Base-by-base conservation (phyloP, 2,113 vertebrate species). In the Apaloderma vittatum region DNA sequence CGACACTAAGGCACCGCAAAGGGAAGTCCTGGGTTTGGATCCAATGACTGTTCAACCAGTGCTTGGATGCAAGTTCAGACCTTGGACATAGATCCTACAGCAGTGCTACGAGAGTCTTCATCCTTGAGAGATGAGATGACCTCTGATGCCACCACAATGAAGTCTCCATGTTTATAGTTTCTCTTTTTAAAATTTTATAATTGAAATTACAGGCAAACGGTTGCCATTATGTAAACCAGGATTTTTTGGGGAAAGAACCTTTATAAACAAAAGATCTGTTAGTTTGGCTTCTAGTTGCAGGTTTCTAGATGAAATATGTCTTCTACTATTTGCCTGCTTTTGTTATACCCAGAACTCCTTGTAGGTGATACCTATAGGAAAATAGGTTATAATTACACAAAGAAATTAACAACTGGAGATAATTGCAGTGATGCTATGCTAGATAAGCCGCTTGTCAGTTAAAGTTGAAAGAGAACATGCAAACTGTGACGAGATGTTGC, bases 161-260 rank as follows among this genome's bases (percentile, higher is more conserved):
- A 86, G 62, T 63, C 9, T 67, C 57, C 43, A 71, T 0, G 0
- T 43, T 88, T 26, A 18, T 12, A 51, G 20, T 66, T 76, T 73
- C 12, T 36, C 34, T 51, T 74, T 63, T 45, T 2, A 34, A 36
- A 55, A 46, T 68, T 27, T 23, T 55, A 9, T 12, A 52, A 32
- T 23, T 59, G 46, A 68, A 86, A 74, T 71, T 6, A 51, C 7
- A 51, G n/a, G 20, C 13, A 86, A 81, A 72, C 37, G 5, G 23
- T 70, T n/a, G 11, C 5, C 40, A n/a, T 77, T 84, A 66, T 10
- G 24, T 30, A 58, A 62, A 66, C 34, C 32, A 67, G 20, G 59
- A 86, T 19, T 7, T n/a, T n/a, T 52, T 3, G 0, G 0, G 4
- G 2, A 8, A 32, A 63, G n/a, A 36, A 24, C 3, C 0, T 18